These are phyloP conservation scores for Ariolimax columbianus DNA, from an alignment of 2,888 invertebrate genomes.

Conservation along the genomic window DNA sequence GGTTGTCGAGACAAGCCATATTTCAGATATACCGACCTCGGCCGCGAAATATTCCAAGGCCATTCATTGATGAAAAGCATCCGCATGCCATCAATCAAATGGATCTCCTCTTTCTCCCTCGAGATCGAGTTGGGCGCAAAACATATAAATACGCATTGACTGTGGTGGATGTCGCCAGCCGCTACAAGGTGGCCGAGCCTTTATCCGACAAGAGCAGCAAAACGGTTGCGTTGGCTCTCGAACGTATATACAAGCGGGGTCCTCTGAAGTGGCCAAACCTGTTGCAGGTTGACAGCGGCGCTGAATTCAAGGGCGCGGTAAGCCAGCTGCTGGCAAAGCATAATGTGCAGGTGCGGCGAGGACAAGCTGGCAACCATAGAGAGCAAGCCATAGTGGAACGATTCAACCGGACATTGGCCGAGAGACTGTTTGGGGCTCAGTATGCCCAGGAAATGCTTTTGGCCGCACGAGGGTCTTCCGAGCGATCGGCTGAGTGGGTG, in stretches of 20 bases:
- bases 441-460: too few species aligned
- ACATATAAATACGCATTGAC: slow-evolving; percentile 39
- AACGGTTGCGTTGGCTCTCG: slow-evolving; percentile 1
- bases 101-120: slow-evolving; percentile 30
- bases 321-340: slow-evolving; percentile 4
- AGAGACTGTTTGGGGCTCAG: neutral
- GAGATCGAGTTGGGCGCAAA: neutral
- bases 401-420: slow-evolving; percentile 6
- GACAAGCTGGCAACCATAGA: neutral
- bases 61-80: neutral
- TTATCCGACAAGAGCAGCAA: neutral
- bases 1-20: neutral
- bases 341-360: neutral
- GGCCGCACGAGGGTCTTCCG: neutral
- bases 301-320: slow-evolving; percentile 19
- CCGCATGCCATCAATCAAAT: slow-evolving; percentile 23
- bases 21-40: neutral
- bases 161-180: slow-evolving; percentile 31
- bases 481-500: neutral
- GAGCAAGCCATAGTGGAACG: neutral
- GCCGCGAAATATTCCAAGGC: slow-evolving; percentile 15
- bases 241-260: slow-evolving; percentile 32
- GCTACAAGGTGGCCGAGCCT: neutral
- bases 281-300: slow-evolving; percentile 12
- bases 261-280: slow-evolving; percentile 19